These are phyloP conservation scores for Caenorhabditis sp. DNA, from an alignment of 2,888 invertebrate species.

Conservation along the genomic window DNA sequence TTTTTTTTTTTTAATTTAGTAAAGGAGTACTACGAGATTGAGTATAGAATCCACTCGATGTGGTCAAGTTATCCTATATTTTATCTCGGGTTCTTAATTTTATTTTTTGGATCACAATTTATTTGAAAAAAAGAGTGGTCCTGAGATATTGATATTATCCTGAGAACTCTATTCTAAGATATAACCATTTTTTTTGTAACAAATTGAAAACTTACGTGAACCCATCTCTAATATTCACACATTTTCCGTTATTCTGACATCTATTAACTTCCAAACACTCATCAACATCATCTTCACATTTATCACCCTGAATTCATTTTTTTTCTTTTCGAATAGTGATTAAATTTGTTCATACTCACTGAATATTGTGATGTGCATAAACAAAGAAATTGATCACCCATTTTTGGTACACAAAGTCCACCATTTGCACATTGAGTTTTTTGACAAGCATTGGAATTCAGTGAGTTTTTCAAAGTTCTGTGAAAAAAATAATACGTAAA, in stretches of 20 bases:
- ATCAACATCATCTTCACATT: conserved; percentile 63
- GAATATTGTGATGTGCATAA: neutral
- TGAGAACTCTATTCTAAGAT: too few relatives aligned
- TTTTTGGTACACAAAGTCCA: conserved; percentile 30
- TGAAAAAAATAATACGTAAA: too few relatives aligned
- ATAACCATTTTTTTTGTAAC: too few relatives aligned
- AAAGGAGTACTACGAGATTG: too few relatives aligned
- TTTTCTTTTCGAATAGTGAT: neutral
- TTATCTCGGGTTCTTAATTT: too few relatives aligned
- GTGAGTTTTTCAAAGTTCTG: conserved; percentile 18
- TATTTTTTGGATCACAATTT: too few relatives aligned
- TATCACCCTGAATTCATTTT: conserved; percentile 25
- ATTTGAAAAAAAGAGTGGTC: too few relatives aligned
- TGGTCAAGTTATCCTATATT: too few relatives aligned
- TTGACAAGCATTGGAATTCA: conserved; percentile 52
- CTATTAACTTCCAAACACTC: conserved; percentile 59
- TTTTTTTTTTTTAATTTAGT: too few relatives aligned
- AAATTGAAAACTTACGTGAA: conserved; percentile 25
- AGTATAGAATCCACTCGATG: too few relatives aligned
- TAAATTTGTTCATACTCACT: neutral
- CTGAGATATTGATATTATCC: too few relatives aligned
- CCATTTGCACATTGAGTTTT: conserved; percentile 62
- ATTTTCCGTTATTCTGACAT: conserved; percentile 64
- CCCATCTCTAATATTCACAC: conserved; percentile 57
- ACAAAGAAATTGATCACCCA: neutral